Conservation (phyloP, 2,888 invertebrate species). For the Agelastica alni region DNA sequence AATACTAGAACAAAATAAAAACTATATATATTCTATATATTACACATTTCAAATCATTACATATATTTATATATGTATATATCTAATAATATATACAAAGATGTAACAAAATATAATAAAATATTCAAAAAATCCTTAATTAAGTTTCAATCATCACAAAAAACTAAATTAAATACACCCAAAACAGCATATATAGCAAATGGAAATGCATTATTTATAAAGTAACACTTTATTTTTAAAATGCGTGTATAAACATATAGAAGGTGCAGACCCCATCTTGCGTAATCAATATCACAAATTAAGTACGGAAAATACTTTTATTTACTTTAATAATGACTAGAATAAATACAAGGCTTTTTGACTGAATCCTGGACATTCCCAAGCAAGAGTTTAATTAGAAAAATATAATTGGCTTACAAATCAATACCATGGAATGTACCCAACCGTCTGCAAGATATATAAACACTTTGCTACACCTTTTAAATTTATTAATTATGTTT, state of each 20-base stretch:
- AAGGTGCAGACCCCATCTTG: slow-evolving; percentile 33
- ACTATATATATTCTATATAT: slow-evolving; percentile 39
- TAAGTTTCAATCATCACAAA: slow-evolving; percentile 25
- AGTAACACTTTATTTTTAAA: slow-evolving; percentile 25
- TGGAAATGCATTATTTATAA: slow-evolving; percentile 35
- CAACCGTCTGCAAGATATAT: no score
- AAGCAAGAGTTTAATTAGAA: no score
- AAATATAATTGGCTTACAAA: no score
- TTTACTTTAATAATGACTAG: slow-evolving; percentile 18
- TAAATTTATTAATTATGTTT: no score
- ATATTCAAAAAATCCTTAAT: slow-evolving; percentile 13
- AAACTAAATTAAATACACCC: slow-evolving; percentile 19
- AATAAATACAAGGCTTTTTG: slow-evolving; percentile 2
- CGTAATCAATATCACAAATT: slow-evolving; percentile 27
- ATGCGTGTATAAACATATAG: slow-evolving; percentile 21
- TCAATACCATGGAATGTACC: no score
- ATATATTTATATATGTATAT: slow-evolving; percentile 25
- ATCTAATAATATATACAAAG: slow-evolving; percentile 37
- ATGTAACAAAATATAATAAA: slow-evolving; percentile 29
- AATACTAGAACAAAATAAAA: slow-evolving; percentile 35
- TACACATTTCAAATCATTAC: slow-evolving; percentile 36
- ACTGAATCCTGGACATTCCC: not conserved
- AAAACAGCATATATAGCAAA: slow-evolving; percentile 29
- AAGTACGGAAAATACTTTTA: slow-evolving; percentile 21
- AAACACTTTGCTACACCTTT: no score